Percentiles rank a stretch among this genome's conserved stretches.
Conservation (phyloP, 64 coral and sea anemone species). For the Dendronephthya gigantea region DNA sequence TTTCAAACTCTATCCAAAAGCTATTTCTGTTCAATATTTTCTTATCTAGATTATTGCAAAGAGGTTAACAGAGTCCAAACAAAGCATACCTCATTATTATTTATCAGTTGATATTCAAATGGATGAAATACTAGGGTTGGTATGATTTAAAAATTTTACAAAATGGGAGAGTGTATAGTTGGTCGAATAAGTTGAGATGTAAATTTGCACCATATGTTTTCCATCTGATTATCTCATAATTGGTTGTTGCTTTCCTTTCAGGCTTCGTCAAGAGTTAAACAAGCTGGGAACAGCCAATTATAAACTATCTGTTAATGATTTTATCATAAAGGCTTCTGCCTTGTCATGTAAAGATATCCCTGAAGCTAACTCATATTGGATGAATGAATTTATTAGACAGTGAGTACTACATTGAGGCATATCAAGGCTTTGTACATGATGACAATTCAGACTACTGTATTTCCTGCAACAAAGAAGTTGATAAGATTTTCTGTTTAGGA, state of each 20-base stretch:
- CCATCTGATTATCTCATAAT: neutral
- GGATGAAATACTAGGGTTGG: slow-evolving; percentile 71
- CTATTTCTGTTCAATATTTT: neutral
- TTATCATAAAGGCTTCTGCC: slow-evolving; percentile 89
- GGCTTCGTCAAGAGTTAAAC: slow-evolving; percentile 67
- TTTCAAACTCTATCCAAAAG: too few relatives aligned
- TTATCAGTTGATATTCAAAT: slow-evolving; percentile 73
- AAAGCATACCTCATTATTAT: slow-evolving; percentile 97
- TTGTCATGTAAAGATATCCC: slow-evolving; percentile 83
- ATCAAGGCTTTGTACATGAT: too few relatives aligned
- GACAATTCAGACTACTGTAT: neutral
- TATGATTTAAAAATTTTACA: too few relatives aligned
- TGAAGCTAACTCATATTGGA: slow-evolving; percentile 95
- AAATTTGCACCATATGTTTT: too few relatives aligned
- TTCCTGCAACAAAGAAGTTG: neutral
- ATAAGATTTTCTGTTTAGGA: slow-evolving; percentile 25
- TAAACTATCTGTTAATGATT: slow-evolving; percentile 98
- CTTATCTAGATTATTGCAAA: slow-evolving; percentile 70
- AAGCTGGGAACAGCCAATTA: slow-evolving; percentile 43
- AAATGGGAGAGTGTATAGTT: too few relatives aligned
- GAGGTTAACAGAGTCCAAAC: slow-evolving; percentile 74
- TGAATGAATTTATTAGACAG: slow-evolving; percentile 90
- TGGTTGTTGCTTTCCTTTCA: slow-evolving; percentile 9
- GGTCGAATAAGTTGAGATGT: too few relatives aligned
- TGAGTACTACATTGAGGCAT: slow-evolving; percentile 28